Evolutionary conservation across 2,888 invertebrate species (phyloP).

Genomic region (Maniola hyperantus): DNA sequence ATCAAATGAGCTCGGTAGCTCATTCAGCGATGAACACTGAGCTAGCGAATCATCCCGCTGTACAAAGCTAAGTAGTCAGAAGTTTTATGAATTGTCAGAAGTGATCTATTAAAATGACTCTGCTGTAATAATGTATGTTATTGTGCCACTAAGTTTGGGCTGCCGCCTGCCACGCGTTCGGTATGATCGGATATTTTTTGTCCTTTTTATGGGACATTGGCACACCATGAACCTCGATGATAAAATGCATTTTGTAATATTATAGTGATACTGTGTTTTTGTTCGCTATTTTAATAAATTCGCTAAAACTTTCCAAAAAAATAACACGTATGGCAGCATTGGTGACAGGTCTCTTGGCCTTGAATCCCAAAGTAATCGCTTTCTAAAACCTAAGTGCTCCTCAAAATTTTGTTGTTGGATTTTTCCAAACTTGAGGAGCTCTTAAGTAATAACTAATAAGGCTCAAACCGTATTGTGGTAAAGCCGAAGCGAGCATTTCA

Average conservation of each 20-base stretch:
- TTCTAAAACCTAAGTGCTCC: neutral
- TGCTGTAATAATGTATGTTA: neutral
- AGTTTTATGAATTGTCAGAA: too few species aligned
- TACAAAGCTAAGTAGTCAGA: too few species aligned
- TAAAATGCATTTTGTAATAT: neutral
- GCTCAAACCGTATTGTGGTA: neutral
- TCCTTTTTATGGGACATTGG: conserved; percentile 3
- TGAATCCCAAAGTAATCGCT: neutral
- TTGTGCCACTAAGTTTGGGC: neutral
- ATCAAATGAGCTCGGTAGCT: too few species aligned
- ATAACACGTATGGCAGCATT: conserved; percentile 13
- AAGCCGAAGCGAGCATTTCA: neutral
- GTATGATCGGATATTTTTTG: neutral
- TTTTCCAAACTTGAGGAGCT: neutral
- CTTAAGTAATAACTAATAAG: neutral
- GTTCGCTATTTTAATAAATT: neutral
- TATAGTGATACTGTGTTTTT: neutral
- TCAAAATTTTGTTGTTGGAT: neutral
- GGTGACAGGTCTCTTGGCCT: neutral
- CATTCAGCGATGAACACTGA: too few species aligned
- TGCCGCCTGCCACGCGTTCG: conserved; percentile 12
- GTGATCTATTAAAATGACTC: too few species aligned
- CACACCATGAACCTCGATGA: neutral
- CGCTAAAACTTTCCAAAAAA: neutral
- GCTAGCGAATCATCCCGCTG: too few species aligned